Base-by-base conservation (phyloP, 1,140 invertebrate genomes). In the Rhagoletis pomonella region DNA sequence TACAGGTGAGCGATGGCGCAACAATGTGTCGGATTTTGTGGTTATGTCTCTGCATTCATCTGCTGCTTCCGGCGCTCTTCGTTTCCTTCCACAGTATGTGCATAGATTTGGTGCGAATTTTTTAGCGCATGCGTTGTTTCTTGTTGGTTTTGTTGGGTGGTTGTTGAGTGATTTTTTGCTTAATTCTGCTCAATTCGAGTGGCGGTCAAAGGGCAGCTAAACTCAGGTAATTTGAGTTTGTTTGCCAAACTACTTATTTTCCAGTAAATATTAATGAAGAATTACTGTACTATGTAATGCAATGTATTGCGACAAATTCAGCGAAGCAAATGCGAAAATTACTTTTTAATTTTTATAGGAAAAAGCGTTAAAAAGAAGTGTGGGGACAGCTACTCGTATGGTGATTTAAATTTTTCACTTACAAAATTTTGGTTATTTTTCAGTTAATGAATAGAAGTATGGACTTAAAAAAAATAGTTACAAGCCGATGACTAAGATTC, bases 1-100 rank as follows among this genome's bases (percentile, higher is more conserved):
- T 19, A 60, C 85, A 86, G 86, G 86, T 67, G 86, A 69, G 85
- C 6, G n/a, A 12, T 50, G 55, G 85, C 50, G 85, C 50, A 65
- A 86, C 50, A 86, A 60, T 47, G 14, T 29, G 59, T 64, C 1
- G 2, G 50, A 14, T 85, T 60, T 42, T 64, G 84, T 29, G 58
- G 19, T 60, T 39, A 39, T 6, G 4, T 5, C 47, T n/a, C 6
- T 55, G 39, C 42, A 73, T 77, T 17, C 10, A 12, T n/a, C 69
- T 50, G 4, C 47, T 58, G 12, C 69, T 2, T 4, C 67, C 17
- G 50, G 50, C 5, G 42, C 47, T 19, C 73, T 9, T 7, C 73
- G 6, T 50, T n/a, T 55, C 1, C 47, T 14, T 9, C 73, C 29
- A 29, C 60, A 6, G 10, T 62, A n/a, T 14, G 55, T n/a, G 55